These are phyloP conservation scores for Drosophila anomelani DNA, from an alignment of 2,888 invertebrate genomes.

Conservation along the genomic window DNA sequence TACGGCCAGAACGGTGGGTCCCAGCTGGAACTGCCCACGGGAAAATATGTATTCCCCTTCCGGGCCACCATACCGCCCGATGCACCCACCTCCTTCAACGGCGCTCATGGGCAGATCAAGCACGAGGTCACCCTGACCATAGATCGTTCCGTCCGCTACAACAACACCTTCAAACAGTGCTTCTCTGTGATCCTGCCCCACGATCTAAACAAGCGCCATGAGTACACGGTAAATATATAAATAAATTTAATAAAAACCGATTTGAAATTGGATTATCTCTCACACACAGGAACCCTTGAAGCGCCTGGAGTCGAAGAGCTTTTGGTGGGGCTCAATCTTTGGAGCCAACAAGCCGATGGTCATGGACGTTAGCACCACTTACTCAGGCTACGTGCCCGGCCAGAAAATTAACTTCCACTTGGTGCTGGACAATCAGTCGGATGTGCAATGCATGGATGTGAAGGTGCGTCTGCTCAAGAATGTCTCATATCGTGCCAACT, in stretches of 20 bases:
- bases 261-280: background rate
- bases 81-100: slow-evolving; percentile 92
- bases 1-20: slow-evolving; percentile 85
- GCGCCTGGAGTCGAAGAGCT: slow-evolving; percentile 89
- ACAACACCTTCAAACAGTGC: slow-evolving; percentile 91
- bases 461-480: slow-evolving; percentile 89
- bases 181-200: slow-evolving; percentile 92
- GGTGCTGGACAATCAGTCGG: slow-evolving; percentile 90
- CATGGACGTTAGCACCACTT: slow-evolving; percentile 88
- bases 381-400: slow-evolving; percentile 90
- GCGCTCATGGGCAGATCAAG: slow-evolving; percentile 89
- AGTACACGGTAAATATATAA: slow-evolving; percentile 86
- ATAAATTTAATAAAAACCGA: background rate
- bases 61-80: slow-evolving; percentile 87
- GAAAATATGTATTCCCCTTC: slow-evolving; percentile 91
- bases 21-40: slow-evolving; percentile 89
- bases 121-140: slow-evolving; percentile 91
- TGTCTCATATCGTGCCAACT: slow-evolving; percentile 77
- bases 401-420: slow-evolving; percentile 89
- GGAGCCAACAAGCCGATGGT: slow-evolving; percentile 90
- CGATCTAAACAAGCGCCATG: slow-evolving; percentile 90
- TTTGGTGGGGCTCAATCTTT: slow-evolving; percentile 89
- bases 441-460: slow-evolving; percentile 88
- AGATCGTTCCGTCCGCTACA: slow-evolving; percentile 94
- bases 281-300: slow-evolving; percentile 87